Percentiles rank a stretch among this genome's conserved stretches.
Conservation (phyloP, 2,888 invertebrate genomes). For the Nymphalis c-album region DNA sequence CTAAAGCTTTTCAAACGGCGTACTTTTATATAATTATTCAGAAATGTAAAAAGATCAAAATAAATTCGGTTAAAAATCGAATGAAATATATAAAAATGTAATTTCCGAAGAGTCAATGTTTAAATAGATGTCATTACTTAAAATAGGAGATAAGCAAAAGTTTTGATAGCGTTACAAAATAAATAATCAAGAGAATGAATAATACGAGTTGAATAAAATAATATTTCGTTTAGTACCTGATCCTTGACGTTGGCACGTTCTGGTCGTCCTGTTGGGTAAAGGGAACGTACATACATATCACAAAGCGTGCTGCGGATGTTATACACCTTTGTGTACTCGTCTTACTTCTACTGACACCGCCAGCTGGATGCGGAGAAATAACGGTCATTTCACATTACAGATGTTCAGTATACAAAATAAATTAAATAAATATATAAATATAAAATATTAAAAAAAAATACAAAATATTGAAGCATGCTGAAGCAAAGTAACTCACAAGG, state of each 20-base stretch:
- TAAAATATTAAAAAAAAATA: neutral
- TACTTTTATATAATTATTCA: no score
- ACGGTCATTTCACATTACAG: no score
- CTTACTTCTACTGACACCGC: neutral
- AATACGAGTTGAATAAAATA: neutral
- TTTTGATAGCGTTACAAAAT: no score
- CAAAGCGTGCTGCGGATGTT: slow-evolving; percentile 15
- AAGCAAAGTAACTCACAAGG: no score
- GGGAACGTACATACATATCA: slow-evolving; percentile 3
- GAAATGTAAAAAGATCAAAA: no score
- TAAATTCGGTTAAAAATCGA: no score
- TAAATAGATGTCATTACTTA: no score
- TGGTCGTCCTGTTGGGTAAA: neutral
- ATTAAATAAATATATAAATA: neutral
- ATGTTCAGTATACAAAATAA: neutral
- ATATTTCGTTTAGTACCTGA: no score
- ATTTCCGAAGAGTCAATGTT: no score
- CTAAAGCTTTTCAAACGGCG: no score
- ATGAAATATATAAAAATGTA: no score
- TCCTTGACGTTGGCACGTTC: neutral
- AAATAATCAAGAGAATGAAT: neutral
- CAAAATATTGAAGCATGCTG: neutral
- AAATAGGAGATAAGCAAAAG: no score
- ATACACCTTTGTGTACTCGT: slow-evolving; percentile 11
- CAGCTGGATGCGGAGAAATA: neutral